phyloP scores from a whole-genome alignment of 92 coral and sea anemone species.

The Meandrina meandrites region DNA sequence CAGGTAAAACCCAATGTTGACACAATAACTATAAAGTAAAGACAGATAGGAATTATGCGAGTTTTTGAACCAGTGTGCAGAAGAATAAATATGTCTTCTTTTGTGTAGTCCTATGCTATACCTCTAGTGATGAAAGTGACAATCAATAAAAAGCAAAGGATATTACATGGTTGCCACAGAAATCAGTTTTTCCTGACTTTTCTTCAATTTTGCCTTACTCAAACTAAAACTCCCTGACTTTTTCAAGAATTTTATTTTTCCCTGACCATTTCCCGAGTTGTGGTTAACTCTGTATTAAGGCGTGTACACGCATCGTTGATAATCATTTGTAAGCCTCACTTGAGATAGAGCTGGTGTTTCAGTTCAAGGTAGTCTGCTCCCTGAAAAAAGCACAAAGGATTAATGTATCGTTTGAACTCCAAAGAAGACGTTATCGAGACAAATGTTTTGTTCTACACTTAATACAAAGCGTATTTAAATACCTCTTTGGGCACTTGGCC shows the following conservation, averaged over 20 bases:
- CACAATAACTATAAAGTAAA: slow-evolving; percentile 67
- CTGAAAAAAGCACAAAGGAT: slow-evolving; percentile 32
- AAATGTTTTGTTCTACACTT: neutral
- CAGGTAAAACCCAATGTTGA: slow-evolving; percentile 90
- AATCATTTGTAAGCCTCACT: slow-evolving; percentile 59
- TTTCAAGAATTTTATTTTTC: too few relatives aligned
- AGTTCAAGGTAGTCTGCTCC: slow-evolving; percentile 90
- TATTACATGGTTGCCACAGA: neutral
- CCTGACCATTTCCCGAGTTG: too few relatives aligned
- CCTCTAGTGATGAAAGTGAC: too few relatives aligned
- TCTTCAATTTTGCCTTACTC: too few relatives aligned
- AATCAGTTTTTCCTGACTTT: too few relatives aligned
- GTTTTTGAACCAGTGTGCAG: neutral
- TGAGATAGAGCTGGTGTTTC: slow-evolving; percentile 82
- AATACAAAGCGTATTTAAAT: neutral
- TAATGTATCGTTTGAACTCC: neutral
- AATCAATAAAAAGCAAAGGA: neutral
- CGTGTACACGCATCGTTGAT: too few relatives aligned
- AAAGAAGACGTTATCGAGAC: neutral
- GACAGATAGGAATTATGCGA: neutral
- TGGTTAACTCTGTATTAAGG: too few relatives aligned
- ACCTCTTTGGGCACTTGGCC: slow-evolving; percentile 87
- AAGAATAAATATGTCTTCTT: too few relatives aligned
- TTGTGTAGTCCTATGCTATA: too few relatives aligned
- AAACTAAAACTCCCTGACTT: too few relatives aligned